These are phyloP conservation scores for Temnothorax curvispinosus DNA, from an alignment of 1,140 invertebrate genomes.

Conservation along the genomic window DNA sequence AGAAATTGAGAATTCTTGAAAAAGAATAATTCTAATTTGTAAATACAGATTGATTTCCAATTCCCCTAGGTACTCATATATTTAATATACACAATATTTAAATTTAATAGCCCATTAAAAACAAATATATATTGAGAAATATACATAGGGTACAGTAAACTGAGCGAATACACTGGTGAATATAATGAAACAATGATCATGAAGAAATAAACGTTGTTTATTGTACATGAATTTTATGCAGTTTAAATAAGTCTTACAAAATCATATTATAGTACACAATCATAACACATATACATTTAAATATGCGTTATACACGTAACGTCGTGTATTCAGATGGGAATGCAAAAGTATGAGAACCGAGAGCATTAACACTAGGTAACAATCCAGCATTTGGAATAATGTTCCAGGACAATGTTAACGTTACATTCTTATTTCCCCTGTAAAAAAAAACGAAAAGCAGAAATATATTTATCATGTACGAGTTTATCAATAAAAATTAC, in stretches of 20 bases:
- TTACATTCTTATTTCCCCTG: constrained; percentile 97
- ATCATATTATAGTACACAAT: constrained; percentile 38
- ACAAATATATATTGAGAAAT: not conserved
- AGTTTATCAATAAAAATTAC: not conserved
- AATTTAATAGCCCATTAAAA: constrained; percentile 5
- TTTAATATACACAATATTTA: constrained; percentile 20
- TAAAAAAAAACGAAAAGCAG: constrained; percentile 78
- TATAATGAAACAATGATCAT: constrained; percentile 13
- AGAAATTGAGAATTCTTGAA: not conserved
- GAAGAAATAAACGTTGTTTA: constrained; percentile 66
- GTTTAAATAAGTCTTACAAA: constrained; percentile 59
- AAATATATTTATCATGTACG: constrained; percentile 7
- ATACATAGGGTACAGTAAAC: not conserved
- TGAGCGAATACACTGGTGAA: not conserved
- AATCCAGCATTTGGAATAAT: constrained; percentile 99
- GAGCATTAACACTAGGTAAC: constrained; percentile 93
- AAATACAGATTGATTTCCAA: constrained; percentile 4
- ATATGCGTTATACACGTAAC: constrained; percentile 88
- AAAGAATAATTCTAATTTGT: constrained; percentile 1
- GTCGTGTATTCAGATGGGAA: constrained; percentile 96
- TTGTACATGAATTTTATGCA: constrained; percentile 63
- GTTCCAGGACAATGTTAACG: constrained; percentile 98
- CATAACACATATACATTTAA: constrained; percentile 46
- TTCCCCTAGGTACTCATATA: not conserved
- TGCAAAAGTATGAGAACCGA: constrained; percentile 93